Evolutionary conservation across 2,113 vertebrate genomes (phyloP).

Genomic region (Zosterops japonicus): DNA sequence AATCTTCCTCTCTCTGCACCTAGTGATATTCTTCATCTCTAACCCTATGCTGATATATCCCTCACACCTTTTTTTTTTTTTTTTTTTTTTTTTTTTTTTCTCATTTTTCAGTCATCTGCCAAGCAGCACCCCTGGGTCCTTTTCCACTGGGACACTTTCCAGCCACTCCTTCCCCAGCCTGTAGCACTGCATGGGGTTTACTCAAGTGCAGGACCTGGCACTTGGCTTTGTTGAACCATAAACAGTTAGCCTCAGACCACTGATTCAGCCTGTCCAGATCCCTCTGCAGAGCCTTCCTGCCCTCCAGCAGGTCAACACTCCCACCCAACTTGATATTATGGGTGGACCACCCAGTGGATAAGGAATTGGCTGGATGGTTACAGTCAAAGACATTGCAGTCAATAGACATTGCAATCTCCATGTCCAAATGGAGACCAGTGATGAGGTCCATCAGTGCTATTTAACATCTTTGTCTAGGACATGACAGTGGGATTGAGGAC

Average conservation of each 20-base stretch:
- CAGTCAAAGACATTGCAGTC: not conserved
- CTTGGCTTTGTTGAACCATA: not conserved
- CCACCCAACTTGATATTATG: not conserved
- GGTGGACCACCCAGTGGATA: not conserved
- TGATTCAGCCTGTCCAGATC: not conserved
- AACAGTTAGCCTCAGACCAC: too few species aligned
- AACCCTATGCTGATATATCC: rapidly evolving
- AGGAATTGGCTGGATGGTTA: not conserved
- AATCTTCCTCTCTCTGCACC: rapidly evolving
- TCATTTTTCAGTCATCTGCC: not conserved
- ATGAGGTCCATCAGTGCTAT: not conserved
- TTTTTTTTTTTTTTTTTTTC: too few species aligned
- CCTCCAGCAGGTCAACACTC: not conserved
- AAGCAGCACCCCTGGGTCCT: not conserved
- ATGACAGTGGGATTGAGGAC: not conserved
- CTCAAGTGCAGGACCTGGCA: not conserved
- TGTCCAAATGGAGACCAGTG: too few species aligned
- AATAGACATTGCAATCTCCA: too few species aligned
- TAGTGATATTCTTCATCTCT: not conserved
- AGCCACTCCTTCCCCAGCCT: too few species aligned
- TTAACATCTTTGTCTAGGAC: not conserved
- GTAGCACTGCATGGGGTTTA: not conserved
- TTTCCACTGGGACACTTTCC: too few species aligned
- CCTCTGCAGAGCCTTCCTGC: not conserved
- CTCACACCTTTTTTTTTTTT: not conserved